Base-by-base conservation (phyloP, 2,113 vertebrate species). In the Melospiza georgiana region DNA sequence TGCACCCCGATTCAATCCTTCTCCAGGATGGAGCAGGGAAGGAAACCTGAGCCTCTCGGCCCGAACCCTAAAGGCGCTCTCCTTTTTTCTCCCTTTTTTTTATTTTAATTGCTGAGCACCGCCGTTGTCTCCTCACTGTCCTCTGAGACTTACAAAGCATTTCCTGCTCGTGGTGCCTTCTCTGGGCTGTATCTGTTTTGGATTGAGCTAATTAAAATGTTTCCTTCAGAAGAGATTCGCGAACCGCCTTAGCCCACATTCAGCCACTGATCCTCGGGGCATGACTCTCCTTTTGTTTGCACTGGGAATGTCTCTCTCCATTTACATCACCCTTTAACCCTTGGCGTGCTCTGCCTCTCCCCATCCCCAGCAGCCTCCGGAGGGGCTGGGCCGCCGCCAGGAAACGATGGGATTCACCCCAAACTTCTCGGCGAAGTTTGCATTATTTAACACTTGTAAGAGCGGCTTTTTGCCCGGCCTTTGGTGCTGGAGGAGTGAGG, bases 121-220 rank as follows among this genome's bases (percentile, higher is more conserved):
- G 65, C 93, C 10, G 84, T 93, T 94, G 66, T 96, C 95, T 97
- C 94, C 93, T 67, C 59, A 46, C 84, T 87, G 94, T 96, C 96
- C 96, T 96, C 61, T 22, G 96, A 96, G 96, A 89, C 75, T 89
- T 93, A 54, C 59, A 90, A 93, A 92, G 96, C 94, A 96, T 95
- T 97, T 91, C 79, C 84, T 93, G 96, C 97, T 95, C 48, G 15
- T 87, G 96, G 82, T 84, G 79, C 68, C 51, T 93, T 93, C 68
- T 90, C 77, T 48, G 80, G 41, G 66, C 90, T 94, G 88, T 95
- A 93, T 96, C 92, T 97, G 86, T 68, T 97, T 98, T 94, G 94
- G 62, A 95, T 95, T 95, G 61, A 97, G 92, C 95, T 97, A 94
- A 97, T 94, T 97, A 97, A 93, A 88, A 77, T 91, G 63, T 95